These are phyloP conservation scores for Oreortyx pictus DNA, from an alignment of 2,797 vertebrate genomes.

Conservation along the genomic window DNA sequence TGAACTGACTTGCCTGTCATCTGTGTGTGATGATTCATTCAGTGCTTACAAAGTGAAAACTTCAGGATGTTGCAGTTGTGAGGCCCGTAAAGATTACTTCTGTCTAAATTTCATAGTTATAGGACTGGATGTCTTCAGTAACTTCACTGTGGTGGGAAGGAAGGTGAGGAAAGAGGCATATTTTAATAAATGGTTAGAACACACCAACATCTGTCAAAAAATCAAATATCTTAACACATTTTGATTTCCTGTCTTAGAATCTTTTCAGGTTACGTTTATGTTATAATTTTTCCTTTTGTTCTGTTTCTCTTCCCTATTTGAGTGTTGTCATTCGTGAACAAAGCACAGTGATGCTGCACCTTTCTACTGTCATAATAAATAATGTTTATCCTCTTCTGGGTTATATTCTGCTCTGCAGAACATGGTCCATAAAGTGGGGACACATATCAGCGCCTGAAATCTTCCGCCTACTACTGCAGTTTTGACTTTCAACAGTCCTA, in stretches of 20 bases:
- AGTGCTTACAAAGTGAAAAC: rapidly evolving
- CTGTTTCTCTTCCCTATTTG: conserved; percentile 35
- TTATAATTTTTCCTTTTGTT: conserved; percentile 18
- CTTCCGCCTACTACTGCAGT: background rate
- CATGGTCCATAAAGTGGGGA: background rate
- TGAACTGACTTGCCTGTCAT: background rate
- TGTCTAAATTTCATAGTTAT: background rate
- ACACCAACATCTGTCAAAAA: background rate
- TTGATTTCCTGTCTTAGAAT: conserved; percentile 19
- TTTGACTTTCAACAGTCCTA: background rate
- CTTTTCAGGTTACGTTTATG: background rate
- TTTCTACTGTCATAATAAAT: background rate
- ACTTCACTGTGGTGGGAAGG: background rate
- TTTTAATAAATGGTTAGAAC: background rate
- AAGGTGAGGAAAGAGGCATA: background rate
- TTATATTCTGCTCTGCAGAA: background rate
- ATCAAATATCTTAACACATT: background rate
- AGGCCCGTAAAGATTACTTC: background rate
- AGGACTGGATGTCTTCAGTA: background rate
- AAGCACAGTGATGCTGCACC: background rate
- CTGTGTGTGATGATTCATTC: background rate
- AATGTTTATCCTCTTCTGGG: background rate
- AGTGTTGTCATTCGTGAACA: background rate
- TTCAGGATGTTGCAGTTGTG: rapidly evolving
- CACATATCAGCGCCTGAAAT: background rate